Base-by-base conservation (phyloP, 2,888 invertebrate genomes). In the Rugalucina vietnamica region DNA sequence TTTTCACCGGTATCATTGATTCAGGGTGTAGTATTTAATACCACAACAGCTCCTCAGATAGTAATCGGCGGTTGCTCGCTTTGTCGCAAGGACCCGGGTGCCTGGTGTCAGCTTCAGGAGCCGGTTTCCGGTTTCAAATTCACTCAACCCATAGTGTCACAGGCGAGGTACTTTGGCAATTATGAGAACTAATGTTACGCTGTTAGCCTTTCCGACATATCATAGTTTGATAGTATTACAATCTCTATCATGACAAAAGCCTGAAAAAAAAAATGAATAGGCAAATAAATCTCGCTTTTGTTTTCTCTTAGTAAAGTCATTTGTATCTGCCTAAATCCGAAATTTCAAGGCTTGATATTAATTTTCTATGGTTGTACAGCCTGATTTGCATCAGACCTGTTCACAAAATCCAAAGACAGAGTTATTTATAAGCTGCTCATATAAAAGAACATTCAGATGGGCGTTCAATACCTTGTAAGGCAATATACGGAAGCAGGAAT, bases 1-100 rank as follows among this genome's bases (percentile, higher is more conserved):
- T n/a, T n/a, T n/a, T n/a, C n/a, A n/a, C 34, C 65, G 32, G 32
- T 65, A 65, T 60, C 60, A 10, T 60, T 60, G 60, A 60, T 60
- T 60, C 60, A 60, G 10, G 29, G 4, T 65, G 12, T 18, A 34
- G 65, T 65, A 65, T 29, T 21, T 65, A n/a, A n/a, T 65, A 34
- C 65, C 21, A 65, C 18, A 34, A 34, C 21, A 29, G 14, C 65
- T 34, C 1, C 34, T 65, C 34, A 10, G 65, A 65, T 65, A 65
- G 65, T 34, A 10, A 65, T 65, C 65, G 21, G 1, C 21, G 34
- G 21, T 21, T 10, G 29, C 21, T 21, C 24, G 34, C 34, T 34
- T 65, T 65, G 27, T 29, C 34, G 32, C 18, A 12, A 21, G 27
- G 65, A 29, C 65, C 8, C 65, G 34, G 65, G 34, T 65, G 14